These are phyloP conservation scores for Guaruba guarouba DNA, from an alignment of 2,113 vertebrate genomes.

Conservation along the genomic window DNA sequence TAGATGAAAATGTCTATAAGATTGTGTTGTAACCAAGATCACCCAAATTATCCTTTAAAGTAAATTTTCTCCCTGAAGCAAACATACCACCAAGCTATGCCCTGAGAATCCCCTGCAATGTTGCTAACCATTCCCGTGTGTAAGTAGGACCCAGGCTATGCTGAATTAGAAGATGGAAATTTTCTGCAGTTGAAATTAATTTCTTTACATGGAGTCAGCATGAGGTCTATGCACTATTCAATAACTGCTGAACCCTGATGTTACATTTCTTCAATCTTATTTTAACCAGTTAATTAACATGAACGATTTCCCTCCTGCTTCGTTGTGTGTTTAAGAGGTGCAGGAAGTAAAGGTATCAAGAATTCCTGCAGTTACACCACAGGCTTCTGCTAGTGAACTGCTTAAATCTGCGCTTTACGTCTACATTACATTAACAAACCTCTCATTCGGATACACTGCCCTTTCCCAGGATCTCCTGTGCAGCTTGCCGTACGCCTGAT, in stretches of 20 bases:
- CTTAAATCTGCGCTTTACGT: background rate
- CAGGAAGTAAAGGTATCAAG: background rate
- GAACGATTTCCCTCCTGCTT: background rate
- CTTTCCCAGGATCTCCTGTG: background rate
- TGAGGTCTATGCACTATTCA: background rate
- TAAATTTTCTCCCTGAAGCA: background rate
- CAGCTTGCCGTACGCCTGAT: background rate
- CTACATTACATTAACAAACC: background rate
- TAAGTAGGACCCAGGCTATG: background rate
- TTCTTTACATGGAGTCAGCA: background rate
- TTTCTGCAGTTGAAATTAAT: slow-evolving; percentile 33
- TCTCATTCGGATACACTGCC: background rate
- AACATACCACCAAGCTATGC: background rate
- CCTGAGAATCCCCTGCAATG: background rate
- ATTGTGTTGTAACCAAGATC: background rate
- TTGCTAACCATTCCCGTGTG: background rate
- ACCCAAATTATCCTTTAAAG: background rate
- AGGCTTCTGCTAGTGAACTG: background rate
- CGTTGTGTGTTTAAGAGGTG: accelerated
- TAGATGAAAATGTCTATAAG: background rate
- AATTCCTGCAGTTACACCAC: background rate
- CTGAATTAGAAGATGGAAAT: background rate
- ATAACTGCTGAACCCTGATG: background rate
- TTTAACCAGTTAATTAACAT: background rate
- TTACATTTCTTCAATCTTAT: background rate